These are phyloP conservation scores for Carapus acus DNA, from an alignment of 2,797 vertebrate genomes.

Conservation along the genomic window DNA sequence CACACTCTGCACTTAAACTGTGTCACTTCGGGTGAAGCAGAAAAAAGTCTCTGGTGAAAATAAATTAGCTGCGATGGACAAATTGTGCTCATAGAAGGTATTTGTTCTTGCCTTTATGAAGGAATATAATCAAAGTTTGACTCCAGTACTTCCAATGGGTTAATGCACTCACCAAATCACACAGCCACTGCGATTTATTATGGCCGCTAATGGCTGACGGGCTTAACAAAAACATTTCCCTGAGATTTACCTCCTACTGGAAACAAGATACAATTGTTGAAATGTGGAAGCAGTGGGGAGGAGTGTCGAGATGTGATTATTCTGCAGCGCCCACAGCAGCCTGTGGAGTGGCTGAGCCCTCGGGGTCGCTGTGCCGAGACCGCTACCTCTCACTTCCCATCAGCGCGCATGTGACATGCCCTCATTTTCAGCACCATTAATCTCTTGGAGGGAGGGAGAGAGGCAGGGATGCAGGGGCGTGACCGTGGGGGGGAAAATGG, in stretches of 20 bases:
- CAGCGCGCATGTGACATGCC: slow-evolving; percentile 54
- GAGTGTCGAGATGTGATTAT: slow-evolving; percentile 14
- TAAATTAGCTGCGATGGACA: too few species aligned
- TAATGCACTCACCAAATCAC: neutral
- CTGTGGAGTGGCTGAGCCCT: slow-evolving; percentile 28
- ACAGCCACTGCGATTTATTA: neutral
- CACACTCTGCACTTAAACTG: too few species aligned
- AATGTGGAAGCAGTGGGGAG: slow-evolving; percentile 11
- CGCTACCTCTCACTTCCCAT: slow-evolving; percentile 40
- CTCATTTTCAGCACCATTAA: slow-evolving; percentile 63
- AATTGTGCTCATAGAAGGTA: too few species aligned
- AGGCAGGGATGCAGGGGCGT: too few species aligned
- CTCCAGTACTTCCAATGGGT: neutral
- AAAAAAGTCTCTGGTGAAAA: too few species aligned
- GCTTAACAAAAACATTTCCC: slow-evolving; percentile 6
- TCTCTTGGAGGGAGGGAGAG: slow-evolving; percentile 17
- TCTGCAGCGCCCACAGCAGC: slow-evolving; percentile 23
- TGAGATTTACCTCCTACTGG: neutral
- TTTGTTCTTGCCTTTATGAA: too few species aligned
- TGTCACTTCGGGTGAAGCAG: too few species aligned
- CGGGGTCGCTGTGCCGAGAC: slow-evolving; percentile 32
- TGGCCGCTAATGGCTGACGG: slow-evolving; percentile 7
- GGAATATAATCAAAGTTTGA: too few species aligned
- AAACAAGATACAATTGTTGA: slow-evolving; percentile 21
- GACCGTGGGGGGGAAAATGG: neutral